Conservation (phyloP, 2,113 vertebrate genomes). For the Falco punctatus region DNA sequence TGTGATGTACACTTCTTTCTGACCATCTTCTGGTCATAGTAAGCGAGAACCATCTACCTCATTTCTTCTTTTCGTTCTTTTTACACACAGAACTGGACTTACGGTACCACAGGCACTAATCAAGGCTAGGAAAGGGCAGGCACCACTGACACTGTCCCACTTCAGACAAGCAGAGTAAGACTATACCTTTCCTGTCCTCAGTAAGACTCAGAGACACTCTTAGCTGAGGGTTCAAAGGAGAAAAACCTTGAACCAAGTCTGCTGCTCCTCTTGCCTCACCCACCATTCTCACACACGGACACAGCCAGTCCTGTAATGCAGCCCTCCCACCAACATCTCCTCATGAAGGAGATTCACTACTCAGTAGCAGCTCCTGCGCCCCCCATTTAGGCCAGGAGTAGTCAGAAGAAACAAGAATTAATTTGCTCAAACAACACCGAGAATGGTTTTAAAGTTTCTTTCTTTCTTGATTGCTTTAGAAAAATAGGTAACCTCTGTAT, state of each 20-base stretch:
- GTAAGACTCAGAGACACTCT: not conserved
- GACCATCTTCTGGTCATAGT: not conserved
- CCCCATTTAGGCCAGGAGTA: not conserved
- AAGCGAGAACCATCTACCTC: not conserved
- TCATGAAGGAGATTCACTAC: not conserved
- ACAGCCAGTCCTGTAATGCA: not conserved
- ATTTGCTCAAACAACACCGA: not conserved
- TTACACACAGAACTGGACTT: not conserved
- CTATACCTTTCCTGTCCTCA: not conserved
- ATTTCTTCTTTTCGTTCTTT: not conserved
- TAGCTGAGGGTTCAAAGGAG: not conserved
- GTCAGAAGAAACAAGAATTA: not conserved
- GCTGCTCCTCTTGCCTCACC: not conserved
- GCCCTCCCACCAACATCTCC: not conserved
- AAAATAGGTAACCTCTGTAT: not conserved
- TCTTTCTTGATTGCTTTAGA: not conserved
- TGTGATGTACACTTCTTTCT: not conserved
- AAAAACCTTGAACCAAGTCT: not conserved
- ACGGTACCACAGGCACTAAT: fast-evolving
- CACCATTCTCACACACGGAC: not conserved
- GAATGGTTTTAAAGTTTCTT: not conserved
- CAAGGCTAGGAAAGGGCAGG: not conserved
- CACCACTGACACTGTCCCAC: not conserved
- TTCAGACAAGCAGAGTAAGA: not conserved
- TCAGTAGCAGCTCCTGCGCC: not conserved